These are phyloP conservation scores for Pipa parva DNA, from an alignment of 2,113 vertebrate genomes.

Conservation along the genomic window DNA sequence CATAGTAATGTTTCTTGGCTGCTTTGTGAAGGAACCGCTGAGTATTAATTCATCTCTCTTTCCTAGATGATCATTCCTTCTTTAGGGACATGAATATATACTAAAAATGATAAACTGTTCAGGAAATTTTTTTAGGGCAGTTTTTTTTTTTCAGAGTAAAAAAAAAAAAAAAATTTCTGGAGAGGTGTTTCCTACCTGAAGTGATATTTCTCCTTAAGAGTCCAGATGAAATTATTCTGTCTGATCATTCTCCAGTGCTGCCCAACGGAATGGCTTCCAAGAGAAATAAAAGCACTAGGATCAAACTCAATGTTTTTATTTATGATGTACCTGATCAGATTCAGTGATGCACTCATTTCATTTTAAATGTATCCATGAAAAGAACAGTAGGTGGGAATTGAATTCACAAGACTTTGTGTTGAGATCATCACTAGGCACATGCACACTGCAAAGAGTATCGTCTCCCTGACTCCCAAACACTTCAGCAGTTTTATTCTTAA, in stretches of 20 bases:
- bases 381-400: slow-evolving; percentile 7
- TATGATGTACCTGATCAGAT: slow-evolving; percentile 26
- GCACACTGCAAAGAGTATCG: too few relatives aligned
- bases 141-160: background rate
- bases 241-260: slow-evolving; percentile 9
- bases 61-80: too few relatives aligned
- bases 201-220: background rate
- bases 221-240: slow-evolving; percentile 2
- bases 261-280: slow-evolving; percentile 4
- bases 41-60: too few relatives aligned
- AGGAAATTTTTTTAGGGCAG: too few relatives aligned
- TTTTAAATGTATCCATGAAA: slow-evolving; percentile 11
- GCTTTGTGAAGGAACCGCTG: too few relatives aligned
- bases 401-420: slow-evolving; percentile 4
- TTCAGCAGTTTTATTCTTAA: too few relatives aligned
- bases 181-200: too few relatives aligned
- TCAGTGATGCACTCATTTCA: slow-evolving; percentile 3
- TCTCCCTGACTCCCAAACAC: too few relatives aligned
- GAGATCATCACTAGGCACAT: background rate
- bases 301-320: slow-evolving; percentile 29
- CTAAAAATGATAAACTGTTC: too few relatives aligned
- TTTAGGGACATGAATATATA: too few relatives aligned
- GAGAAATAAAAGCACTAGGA: slow-evolving; percentile 7
- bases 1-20: too few relatives aligned
- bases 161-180: too few relatives aligned